phyloP scores from a whole-genome alignment of 2,113 vertebrate genomes.

The Montifringilla adamsi region DNA sequence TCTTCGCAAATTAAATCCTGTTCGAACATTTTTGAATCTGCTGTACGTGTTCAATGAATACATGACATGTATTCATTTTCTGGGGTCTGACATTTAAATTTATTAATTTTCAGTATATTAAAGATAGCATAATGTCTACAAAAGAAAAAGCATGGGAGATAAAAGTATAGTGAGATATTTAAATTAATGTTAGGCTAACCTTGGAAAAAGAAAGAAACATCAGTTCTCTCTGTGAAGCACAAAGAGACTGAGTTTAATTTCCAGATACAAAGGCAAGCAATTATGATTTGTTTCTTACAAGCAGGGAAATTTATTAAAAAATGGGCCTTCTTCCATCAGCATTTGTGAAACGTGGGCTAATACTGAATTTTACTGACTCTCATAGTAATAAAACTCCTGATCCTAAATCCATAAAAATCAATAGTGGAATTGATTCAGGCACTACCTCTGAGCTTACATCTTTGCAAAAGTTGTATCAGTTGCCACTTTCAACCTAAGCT shows the following conservation, averaged over 20 bases:
- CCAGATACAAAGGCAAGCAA: neutral
- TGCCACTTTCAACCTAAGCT: neutral
- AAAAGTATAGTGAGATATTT: neutral
- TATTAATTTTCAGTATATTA: neutral
- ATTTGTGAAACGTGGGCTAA: neutral
- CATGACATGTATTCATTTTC: neutral
- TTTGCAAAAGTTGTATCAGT: neutral
- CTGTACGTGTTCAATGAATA: neutral
- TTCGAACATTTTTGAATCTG: neutral
- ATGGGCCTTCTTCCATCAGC: neutral
- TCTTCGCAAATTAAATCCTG: neutral
- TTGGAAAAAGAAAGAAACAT: neutral
- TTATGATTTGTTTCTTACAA: neutral
- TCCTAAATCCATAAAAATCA: neutral
- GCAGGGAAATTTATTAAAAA: neutral
- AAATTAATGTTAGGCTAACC: slow-evolving; percentile 39
- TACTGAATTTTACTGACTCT: neutral
- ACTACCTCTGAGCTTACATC: neutral
- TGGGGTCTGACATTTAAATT: neutral
- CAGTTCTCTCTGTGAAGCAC: neutral
- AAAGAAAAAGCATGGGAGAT: neutral
- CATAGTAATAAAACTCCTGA: neutral
- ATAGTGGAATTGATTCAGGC: neutral
- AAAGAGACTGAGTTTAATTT: neutral
- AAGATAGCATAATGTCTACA: neutral